These are phyloP conservation scores for Synergus umbraculus DNA, from an alignment of 2,888 invertebrate genomes.

Conservation along the genomic window DNA sequence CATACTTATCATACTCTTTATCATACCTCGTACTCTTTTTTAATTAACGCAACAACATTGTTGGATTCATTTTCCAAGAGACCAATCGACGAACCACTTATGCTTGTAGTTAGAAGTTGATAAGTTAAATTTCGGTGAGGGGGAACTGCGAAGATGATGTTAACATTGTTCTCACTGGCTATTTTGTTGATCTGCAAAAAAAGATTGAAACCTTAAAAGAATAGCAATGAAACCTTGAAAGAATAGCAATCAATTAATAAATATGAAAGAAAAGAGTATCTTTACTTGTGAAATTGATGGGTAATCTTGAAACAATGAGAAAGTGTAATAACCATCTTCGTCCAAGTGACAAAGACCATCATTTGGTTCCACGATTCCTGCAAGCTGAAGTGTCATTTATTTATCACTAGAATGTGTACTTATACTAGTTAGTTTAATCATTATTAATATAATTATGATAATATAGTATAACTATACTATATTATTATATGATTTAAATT, in stretches of 20 bases:
- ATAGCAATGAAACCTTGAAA: not conserved
- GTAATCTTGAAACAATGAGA: slow-evolving; percentile 84
- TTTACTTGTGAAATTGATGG: slow-evolving; percentile 84
- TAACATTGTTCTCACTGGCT: slow-evolving; percentile 84
- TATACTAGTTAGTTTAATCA: no score
- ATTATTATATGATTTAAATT: slow-evolving; percentile 9
- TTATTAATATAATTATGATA: no score
- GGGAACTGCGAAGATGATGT: slow-evolving; percentile 88
- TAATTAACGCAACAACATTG: slow-evolving; percentile 85
- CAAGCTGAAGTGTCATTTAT: slow-evolving; percentile 76
- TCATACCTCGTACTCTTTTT: slow-evolving; percentile 83
- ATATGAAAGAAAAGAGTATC: not conserved
- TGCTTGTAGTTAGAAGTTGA: slow-evolving; percentile 72
- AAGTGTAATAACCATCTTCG: slow-evolving; percentile 79
- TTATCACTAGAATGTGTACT: no score
- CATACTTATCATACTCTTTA: no score
- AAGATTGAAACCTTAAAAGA: slow-evolving; percentile 20
- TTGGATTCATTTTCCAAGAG: slow-evolving; percentile 81
- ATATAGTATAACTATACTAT: not conserved
- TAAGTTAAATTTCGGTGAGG: slow-evolving; percentile 68
- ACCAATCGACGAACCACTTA: slow-evolving; percentile 85
- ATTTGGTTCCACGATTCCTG: slow-evolving; percentile 84
- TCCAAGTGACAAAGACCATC: slow-evolving; percentile 85
- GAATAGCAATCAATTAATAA: no score
- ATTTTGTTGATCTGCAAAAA: slow-evolving; percentile 81